These are phyloP conservation scores for Liparis tanakae DNA, from an alignment of 2,797 vertebrate genomes.

Conservation along the genomic window DNA sequence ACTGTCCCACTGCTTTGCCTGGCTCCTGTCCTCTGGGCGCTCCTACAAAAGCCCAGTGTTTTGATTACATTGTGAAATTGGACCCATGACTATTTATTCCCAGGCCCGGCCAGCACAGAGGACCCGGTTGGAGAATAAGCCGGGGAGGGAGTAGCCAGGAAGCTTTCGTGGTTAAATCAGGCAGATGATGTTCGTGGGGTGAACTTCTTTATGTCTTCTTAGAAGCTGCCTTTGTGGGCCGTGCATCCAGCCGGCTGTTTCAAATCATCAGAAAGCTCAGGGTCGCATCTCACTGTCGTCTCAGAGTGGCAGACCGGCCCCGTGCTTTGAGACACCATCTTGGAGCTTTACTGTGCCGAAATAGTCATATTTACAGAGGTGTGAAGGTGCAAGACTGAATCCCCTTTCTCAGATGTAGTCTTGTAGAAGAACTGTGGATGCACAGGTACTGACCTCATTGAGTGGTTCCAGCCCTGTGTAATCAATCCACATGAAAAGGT, in stretches of 20 bases:
- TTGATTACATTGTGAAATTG: constrained; percentile 74
- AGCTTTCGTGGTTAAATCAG: constrained; percentile 51
- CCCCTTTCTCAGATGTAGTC: no score
- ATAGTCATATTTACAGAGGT: background rate
- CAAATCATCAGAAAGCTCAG: constrained; percentile 18
- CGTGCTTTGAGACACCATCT: constrained; percentile 6
- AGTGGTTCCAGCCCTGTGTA: no score
- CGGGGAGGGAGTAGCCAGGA: constrained; percentile 35
- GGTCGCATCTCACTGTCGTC: constrained; percentile 31
- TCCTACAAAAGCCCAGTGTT: constrained; percentile 67
- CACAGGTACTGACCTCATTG: no score
- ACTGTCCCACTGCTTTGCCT: constrained; percentile 47
- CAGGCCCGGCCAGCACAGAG: constrained; percentile 38
- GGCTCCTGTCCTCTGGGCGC: constrained; percentile 45
- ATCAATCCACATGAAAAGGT: no score
- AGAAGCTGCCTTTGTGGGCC: constrained; percentile 41
- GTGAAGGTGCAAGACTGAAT: background rate
- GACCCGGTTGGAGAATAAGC: constrained; percentile 27
- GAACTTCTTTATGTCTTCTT: constrained; percentile 43
- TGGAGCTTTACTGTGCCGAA: background rate
- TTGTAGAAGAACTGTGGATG: no score
- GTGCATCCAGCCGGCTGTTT: constrained; percentile 44
- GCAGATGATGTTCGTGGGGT: constrained; percentile 47
- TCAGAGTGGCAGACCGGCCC: background rate
- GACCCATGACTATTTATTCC: constrained; percentile 65